These are phyloP conservation scores for Eolophus roseicapilla DNA, from an alignment of 2,113 vertebrate genomes.

Conservation along the genomic window DNA sequence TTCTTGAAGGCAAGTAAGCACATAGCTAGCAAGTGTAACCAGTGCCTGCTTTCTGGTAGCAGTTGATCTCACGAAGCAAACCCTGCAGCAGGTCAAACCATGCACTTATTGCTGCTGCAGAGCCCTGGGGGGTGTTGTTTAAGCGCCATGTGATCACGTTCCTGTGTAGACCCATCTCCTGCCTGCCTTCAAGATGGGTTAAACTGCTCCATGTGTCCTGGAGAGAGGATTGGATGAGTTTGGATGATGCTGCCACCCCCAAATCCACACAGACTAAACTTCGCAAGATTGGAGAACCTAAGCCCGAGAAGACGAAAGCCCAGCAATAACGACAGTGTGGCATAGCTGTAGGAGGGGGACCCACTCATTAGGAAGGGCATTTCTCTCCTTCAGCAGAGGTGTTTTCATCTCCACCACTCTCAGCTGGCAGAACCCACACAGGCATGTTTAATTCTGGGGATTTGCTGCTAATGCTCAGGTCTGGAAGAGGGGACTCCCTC, in stretches of 20 bases:
- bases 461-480: not conserved
- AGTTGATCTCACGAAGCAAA: not conserved
- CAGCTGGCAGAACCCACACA: not conserved
- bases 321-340: not conserved
- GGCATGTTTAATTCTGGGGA: not conserved
- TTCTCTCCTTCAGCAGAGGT: not conserved
- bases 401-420: not conserved
- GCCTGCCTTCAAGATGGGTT: not conserved
- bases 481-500: not conserved
- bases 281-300: not conserved
- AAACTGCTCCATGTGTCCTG: not conserved
- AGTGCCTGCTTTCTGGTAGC: not conserved
- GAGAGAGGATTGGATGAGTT: not conserved
- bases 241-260: not conserved
- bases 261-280: not conserved
- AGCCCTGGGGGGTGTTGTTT: not conserved
- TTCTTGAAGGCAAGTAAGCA: not conserved
- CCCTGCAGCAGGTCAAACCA: not conserved
- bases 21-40: rapidly evolving
- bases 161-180: not conserved
- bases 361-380: not conserved
- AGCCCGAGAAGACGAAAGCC: not conserved
- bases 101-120: not conserved
- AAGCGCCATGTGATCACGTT: not conserved
- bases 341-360: not conserved